Percentiles rank a stretch among this genome's conserved stretches.
phyloP scores from a whole-genome alignment of 2,888 invertebrate species.

The Abscondita cerata region DNA sequence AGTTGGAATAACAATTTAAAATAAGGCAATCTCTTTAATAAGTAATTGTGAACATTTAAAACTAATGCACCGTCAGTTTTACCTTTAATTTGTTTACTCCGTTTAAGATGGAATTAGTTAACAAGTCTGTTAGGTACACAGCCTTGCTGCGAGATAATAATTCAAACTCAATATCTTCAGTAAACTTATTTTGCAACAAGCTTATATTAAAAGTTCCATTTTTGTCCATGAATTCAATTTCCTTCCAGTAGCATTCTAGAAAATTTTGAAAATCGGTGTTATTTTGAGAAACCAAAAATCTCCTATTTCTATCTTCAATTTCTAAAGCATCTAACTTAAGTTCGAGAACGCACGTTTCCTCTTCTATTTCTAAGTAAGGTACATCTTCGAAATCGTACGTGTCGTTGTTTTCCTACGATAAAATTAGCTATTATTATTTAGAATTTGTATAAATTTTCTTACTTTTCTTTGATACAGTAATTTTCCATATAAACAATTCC shows the following conservation, averaged over 20 bases:
- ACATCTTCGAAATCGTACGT: slow-evolving; percentile 16
- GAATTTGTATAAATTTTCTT: too few relatives aligned
- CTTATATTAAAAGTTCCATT: slow-evolving; percentile 13
- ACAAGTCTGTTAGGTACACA: slow-evolving; percentile 14
- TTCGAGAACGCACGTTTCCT: slow-evolving; percentile 15
- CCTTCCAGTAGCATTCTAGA: slow-evolving; percentile 18
- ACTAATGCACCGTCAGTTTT: background rate
- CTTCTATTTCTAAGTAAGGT: slow-evolving; percentile 13
- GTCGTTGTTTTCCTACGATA: background rate
- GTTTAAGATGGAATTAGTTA: slow-evolving; percentile 11
- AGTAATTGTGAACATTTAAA: slow-evolving; percentile 7
- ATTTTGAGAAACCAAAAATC: slow-evolving; percentile 13
- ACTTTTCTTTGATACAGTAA: slow-evolving; percentile 13
- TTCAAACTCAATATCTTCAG: slow-evolving; percentile 11
- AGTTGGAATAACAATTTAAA: too few relatives aligned
- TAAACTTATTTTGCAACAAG: background rate
- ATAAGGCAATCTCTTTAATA: slow-evolving; percentile 14
- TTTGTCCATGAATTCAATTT: slow-evolving; percentile 9
- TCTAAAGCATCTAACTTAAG: slow-evolving; percentile 5
- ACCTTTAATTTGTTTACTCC: slow-evolving; percentile 3
- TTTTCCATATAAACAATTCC: slow-evolving; percentile 21
- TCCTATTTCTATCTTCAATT: slow-evolving; percentile 16
- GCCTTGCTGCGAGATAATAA: slow-evolving; percentile 13
- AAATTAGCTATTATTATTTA: background rate
- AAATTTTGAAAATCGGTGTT: slow-evolving; percentile 10